These are phyloP conservation scores for Ecliptopera silaceata DNA, from an alignment of 2,888 invertebrate genomes.

Conservation along the genomic window DNA sequence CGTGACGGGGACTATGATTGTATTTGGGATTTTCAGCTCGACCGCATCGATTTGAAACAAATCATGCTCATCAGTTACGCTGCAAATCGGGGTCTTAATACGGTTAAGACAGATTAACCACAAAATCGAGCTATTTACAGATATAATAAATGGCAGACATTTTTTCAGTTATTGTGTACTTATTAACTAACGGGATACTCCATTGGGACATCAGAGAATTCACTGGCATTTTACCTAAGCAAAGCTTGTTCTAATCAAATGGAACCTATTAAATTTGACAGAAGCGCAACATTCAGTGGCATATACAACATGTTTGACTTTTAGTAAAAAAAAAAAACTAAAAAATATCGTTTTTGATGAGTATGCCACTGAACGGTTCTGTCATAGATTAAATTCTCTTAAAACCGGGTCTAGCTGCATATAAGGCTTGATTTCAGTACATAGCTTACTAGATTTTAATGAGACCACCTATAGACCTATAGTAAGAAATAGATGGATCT, in stretches of 20 bases:
- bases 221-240: no score
- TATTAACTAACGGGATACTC: background rate
- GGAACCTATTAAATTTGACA: no score
- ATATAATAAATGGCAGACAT: background rate
- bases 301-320: no score
- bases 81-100: slow-evolving; percentile 7
- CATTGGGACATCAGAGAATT: background rate
- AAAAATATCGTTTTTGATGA: no score
- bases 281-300: no score
- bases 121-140: background rate
- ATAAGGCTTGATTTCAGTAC: no score
- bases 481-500: background rate
- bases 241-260: no score
- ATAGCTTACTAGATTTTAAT: no score
- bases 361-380: no score
- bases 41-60: slow-evolving; percentile 8
- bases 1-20: slow-evolving; percentile 21
- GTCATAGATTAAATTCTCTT: no score
- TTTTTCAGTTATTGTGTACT: background rate
- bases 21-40: slow-evolving; percentile 14
- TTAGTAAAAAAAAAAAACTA: no score
- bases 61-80: slow-evolving; percentile 18
- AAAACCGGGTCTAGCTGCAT: no score
- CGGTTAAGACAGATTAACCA: background rate
- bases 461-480: background rate